phyloP scores from a whole-genome alignment of 2,113 vertebrate species.

The Sakesphorus luctuosus region DNA sequence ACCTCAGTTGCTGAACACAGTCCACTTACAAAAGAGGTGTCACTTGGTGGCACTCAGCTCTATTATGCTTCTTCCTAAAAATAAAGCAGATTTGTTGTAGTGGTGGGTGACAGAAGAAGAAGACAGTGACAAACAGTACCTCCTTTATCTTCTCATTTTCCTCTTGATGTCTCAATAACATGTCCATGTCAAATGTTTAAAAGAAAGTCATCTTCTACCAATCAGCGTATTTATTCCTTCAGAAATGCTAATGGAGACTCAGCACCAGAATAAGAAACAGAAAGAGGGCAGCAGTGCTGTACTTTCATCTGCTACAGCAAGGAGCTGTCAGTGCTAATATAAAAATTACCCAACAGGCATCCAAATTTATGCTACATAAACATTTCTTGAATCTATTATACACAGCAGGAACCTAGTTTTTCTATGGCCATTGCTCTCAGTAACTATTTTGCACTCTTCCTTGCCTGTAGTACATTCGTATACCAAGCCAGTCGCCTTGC shows the following conservation, averaged over 20 bases:
- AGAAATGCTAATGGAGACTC: conserved; percentile 46
- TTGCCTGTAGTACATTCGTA: neutral
- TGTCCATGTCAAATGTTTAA: conserved; percentile 10
- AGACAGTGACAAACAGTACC: conserved; percentile 20
- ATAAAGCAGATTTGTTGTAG: conserved; percentile 12
- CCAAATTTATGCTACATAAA: conserved; percentile 29
- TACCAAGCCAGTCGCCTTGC: neutral
- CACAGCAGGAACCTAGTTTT: conserved; percentile 12
- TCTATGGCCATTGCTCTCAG: neutral
- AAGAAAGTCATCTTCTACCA: neutral
- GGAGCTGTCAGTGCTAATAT: neutral
- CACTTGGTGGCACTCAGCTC: neutral
- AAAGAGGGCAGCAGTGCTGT: neutral
- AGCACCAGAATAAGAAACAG: neutral
- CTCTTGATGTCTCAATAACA: neutral
- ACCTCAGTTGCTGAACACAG: neutral
- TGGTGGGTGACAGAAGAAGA: neutral
- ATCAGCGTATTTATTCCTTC: neutral
- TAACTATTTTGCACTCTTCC: neutral
- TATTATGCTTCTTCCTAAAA: conserved; percentile 46
- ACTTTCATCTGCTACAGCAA: conserved; percentile 48
- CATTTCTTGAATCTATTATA: conserved; percentile 2
- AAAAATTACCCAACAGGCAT: conserved; percentile 22
- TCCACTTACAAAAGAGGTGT: neutral
- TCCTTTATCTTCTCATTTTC: conserved; percentile 38